Evolutionary conservation across 2,113 vertebrate genomes (phyloP).

Genomic region (Acanthisitta chloris): DNA sequence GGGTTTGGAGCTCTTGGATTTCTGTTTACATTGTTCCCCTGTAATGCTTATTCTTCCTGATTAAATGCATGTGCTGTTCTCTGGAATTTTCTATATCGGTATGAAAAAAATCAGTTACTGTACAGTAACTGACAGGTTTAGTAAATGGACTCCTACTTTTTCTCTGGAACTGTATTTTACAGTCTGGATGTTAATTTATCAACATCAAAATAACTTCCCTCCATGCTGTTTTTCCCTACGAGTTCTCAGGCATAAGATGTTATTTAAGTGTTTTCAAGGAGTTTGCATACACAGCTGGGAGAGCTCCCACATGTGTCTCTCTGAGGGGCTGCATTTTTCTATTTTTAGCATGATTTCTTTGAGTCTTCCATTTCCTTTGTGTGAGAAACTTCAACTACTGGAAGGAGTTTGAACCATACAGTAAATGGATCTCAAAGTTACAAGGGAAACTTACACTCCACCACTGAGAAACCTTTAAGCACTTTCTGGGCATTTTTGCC

Average conservation of each 20-base stretch:
- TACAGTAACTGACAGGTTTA: background rate
- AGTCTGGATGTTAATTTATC: background rate
- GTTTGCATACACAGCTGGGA: background rate
- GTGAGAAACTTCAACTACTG: background rate
- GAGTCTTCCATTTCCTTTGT: background rate
- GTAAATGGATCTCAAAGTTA: background rate
- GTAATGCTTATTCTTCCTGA: background rate
- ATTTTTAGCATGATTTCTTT: background rate
- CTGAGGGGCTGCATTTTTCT: background rate
- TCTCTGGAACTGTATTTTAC: background rate
- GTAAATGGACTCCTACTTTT: background rate
- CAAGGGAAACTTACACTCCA: background rate
- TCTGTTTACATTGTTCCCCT: background rate
- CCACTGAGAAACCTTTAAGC: background rate
- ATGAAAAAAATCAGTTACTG: background rate
- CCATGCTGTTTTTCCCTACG: background rate
- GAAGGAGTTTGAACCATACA: background rate
- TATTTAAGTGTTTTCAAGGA: background rate
- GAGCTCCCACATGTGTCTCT: background rate
- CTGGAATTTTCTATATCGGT: background rate
- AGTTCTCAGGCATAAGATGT: background rate
- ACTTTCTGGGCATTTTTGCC: background rate
- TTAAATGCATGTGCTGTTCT: background rate
- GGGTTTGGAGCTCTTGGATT: background rate
- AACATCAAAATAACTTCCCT: background rate